Percentiles rank a stretch among this genome's conserved stretches.
Conservation (phyloP, 92 coral and sea anemone species). For the Meandrina meandrites region DNA sequence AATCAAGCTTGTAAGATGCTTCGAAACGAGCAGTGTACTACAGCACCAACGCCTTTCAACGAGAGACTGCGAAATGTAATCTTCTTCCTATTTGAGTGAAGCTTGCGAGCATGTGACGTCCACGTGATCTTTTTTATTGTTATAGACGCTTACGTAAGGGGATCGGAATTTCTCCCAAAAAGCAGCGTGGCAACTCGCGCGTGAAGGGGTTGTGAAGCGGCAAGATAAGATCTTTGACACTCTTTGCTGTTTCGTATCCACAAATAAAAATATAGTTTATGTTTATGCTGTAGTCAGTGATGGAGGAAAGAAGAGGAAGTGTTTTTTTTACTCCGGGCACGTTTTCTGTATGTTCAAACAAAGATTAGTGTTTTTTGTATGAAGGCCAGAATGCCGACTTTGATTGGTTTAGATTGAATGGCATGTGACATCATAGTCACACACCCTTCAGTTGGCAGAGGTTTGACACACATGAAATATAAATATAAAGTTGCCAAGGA, state of each 20-base stretch:
- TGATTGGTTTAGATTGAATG: not conserved
- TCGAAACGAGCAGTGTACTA: not conserved
- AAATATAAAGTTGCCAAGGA: not conserved
- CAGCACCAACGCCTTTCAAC: conserved; percentile 33
- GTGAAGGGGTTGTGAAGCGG: too few relatives aligned
- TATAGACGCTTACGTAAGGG: conserved; percentile 1
- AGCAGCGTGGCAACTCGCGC: not conserved
- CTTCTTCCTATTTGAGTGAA: not conserved
- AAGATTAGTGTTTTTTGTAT: not conserved
- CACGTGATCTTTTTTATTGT: conserved; percentile 24
- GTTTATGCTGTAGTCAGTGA: not conserved
- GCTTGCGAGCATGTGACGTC: not conserved
- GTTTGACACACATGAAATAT: not conserved
- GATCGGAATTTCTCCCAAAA: not conserved
- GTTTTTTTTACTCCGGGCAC: not conserved
- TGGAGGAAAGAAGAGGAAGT: not conserved
- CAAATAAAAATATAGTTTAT: not conserved
- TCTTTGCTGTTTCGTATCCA: not conserved
- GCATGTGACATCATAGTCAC: not conserved
- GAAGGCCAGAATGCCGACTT: not conserved
- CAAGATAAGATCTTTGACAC: too few relatives aligned
- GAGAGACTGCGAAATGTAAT: not conserved
- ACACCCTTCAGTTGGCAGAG: too few relatives aligned
- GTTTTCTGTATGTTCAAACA: too few relatives aligned
- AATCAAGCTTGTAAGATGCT: not conserved